These are phyloP conservation scores for Toxostoma redivivum DNA, from an alignment of 2,113 vertebrate species.

Conservation along the genomic window DNA sequence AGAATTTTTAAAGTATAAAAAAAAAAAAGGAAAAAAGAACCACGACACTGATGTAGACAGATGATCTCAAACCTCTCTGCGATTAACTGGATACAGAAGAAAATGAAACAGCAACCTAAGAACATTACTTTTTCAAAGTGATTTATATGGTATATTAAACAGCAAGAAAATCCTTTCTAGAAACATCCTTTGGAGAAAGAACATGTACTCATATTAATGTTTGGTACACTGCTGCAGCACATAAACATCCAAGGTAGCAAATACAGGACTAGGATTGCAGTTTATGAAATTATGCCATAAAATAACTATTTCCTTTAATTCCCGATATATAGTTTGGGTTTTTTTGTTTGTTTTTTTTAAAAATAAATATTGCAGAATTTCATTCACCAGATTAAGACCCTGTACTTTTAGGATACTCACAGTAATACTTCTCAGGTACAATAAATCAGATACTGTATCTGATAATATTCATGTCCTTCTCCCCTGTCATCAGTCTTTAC, in stretches of 20 bases:
- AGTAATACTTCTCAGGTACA: not conserved
- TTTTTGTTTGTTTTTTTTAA: not conserved
- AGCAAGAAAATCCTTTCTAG: not conserved
- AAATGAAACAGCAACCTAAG: slow-evolving; percentile 32
- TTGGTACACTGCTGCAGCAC: not conserved
- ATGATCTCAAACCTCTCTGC: not conserved
- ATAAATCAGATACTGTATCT: not conserved
- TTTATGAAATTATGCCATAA: slow-evolving; percentile 36
- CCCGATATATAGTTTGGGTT: not conserved
- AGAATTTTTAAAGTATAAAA: not conserved
- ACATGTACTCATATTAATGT: not conserved
- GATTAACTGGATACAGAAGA: slow-evolving; percentile 21
- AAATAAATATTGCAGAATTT: not conserved
- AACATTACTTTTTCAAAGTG: not conserved
- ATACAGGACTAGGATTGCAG: not conserved
- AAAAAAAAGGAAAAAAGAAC: not conserved
- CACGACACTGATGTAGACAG: not conserved
- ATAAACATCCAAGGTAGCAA: slow-evolving; percentile 36
- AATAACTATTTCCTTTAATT: slow-evolving; percentile 45
- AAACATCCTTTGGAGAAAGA: slow-evolving; percentile 1
- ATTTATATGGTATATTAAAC: slow-evolving; percentile 36
- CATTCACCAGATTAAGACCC: not conserved
- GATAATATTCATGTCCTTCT: not conserved
- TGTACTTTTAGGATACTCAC: not conserved
- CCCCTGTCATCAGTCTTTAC: not conserved